Base-by-base conservation (phyloP, 1,140 invertebrate species). In the Camponotus vicinus region DNA sequence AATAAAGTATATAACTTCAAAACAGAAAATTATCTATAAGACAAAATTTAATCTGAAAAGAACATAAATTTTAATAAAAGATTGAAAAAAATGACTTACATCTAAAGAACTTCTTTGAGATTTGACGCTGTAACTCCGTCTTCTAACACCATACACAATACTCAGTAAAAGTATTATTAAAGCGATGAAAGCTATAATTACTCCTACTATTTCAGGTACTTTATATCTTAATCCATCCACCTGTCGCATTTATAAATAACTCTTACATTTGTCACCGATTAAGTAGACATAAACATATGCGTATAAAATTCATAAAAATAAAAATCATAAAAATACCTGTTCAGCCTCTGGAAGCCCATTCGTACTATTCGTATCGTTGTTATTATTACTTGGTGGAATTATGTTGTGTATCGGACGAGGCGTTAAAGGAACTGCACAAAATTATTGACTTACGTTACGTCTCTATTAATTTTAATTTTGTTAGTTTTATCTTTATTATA, bases 341-440 rank as follows among this genome's bases (percentile, higher is more conserved):
- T 93, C 92, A 18, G 92, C 90, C 87, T 94, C 93, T 9, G 94
- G 92, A 78, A 93, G 86, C 18, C 87, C 80, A 18, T 90, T 93
- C 61, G 95, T 94, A 61, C 88, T 93, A 73, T 93, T 94, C 1
- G 93, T 95, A 3, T 85, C 73, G 77, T 95, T 95, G 59, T 94
- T 93, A 77, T 94, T 93, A 77, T 86, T 95, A n/a, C 96, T 96
- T 18, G 96, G 96, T 66, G 95, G 96, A 92, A 96, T 96, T 86
- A 97, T 96, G 88, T 96, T 96, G 91, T 96, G 95, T 83, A 97
- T 96, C 5, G 96, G 95, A 79, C 95, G 94, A 34, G 96, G 95
- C 18, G 95, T 95, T 75, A 95, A 86, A 49, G 96, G 95, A 86
- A 97, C 96, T 96, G 92, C 13, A 95, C 67, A 59, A 71, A 59